Evolutionary conservation across 2,113 vertebrate genomes (phyloP).

Genomic region (Crypturellus undulatus): DNA sequence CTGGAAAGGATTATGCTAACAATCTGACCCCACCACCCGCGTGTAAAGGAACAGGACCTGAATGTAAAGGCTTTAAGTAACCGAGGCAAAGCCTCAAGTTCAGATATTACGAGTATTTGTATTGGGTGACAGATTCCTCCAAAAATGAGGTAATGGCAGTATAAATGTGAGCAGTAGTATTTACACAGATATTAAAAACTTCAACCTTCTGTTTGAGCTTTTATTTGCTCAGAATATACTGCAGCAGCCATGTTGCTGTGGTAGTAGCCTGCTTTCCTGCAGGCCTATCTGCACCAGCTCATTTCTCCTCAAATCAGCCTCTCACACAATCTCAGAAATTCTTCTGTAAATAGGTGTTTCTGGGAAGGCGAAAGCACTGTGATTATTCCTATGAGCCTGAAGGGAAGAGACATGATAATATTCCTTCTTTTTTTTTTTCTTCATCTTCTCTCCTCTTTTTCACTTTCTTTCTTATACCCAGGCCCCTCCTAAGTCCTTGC

Average conservation of each 20-base stretch:
- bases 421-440: background rate
- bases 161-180: background rate
- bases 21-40: background rate
- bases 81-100: background rate
- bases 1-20: background rate
- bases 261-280: background rate
- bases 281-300: background rate
- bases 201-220: background rate
- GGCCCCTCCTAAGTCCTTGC: background rate
- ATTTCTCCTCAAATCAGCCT: background rate
- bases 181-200: background rate
- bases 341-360: background rate
- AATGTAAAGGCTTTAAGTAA: background rate
- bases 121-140: background rate
- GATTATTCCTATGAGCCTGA: background rate
- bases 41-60: background rate
- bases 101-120: background rate
- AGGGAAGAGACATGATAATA: background rate
- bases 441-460: background rate
- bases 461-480: background rate
- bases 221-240: background rate
- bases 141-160: background rate
- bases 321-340: background rate
- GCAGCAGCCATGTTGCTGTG: no score
- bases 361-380: background rate